These are phyloP conservation scores for Bufotes viridis DNA, from an alignment of 2,797 vertebrate genomes.

Conservation along the genomic window DNA sequence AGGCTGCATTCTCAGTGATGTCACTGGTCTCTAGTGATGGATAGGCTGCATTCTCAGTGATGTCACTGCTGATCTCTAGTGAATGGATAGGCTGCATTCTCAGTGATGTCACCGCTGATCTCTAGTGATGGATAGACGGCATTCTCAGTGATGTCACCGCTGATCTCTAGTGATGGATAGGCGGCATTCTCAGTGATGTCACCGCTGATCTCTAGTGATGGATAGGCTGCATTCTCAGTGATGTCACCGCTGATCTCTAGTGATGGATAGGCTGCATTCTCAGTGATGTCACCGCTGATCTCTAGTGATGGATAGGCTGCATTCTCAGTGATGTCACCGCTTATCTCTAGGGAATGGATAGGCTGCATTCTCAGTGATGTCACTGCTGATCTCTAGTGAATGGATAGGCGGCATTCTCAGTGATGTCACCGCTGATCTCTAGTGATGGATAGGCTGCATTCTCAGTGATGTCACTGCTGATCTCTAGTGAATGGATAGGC, in stretches of 20 bases:
- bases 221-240: constrained; percentile 19
- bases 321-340: constrained; percentile 2
- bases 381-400: neutral
- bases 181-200: constrained; percentile 8
- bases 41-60: constrained; percentile 6
- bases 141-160: neutral
- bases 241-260: neutral
- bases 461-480: neutral
- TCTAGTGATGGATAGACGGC: neutral
- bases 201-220: neutral
- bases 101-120: neutral
- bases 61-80: neutral
- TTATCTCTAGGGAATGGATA: neutral
- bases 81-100: neutral
- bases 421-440: neutral
- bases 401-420: constrained; percentile 5
- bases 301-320: constrained; percentile 5
- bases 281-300: constrained; percentile 1
- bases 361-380: constrained; percentile 17
- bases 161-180: neutral
- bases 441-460: neutral
- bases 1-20: constrained; percentile 1
- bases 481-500: neutral
- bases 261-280: constrained; percentile 12
- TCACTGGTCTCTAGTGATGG: neutral